A percentile compares a stretch with the other conserved stretches of the same genome.
Evolutionary conservation across 2,113 vertebrate species (phyloP).

Genomic region (Electrona antarctica): DNA sequence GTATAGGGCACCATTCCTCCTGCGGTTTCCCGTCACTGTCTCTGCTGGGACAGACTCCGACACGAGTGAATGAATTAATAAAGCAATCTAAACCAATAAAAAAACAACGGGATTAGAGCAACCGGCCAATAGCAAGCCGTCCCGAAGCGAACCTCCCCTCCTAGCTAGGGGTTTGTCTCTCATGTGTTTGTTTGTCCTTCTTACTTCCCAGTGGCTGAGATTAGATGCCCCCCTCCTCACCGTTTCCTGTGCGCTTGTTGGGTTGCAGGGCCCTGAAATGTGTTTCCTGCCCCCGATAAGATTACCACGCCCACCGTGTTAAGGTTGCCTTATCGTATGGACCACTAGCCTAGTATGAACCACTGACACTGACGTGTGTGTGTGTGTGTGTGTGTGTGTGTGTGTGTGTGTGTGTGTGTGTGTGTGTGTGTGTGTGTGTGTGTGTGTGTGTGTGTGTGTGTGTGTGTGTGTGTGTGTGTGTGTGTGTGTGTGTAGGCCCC

Average conservation of each 20-base stretch:
- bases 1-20: too few species aligned
- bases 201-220: conserved; percentile 33
- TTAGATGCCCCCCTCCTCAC: conserved; percentile 19
- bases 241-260: conserved; percentile 59
- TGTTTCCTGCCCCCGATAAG: conserved; percentile 72
- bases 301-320: conserved; percentile 46
- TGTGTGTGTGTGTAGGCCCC: too few species aligned
- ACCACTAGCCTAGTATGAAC: conserved; percentile 16
- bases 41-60: too few species aligned
- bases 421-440: too few species aligned
- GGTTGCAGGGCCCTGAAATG: conserved; percentile 59
- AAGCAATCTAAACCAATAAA: not conserved
- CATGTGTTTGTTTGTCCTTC: conserved; percentile 12
- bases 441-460: too few species aligned
- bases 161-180: conserved; percentile 21
- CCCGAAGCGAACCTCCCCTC: conserved; percentile 7
- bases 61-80: too few species aligned
- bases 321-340: conserved; percentile 20
- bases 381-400: too few species aligned
- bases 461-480: too few species aligned
- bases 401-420: too few species aligned
- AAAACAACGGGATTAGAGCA: conserved; percentile 1
- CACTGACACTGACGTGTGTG: not conserved
- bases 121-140: not conserved
- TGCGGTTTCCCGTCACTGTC: too few species aligned